phyloP scores from a whole-genome alignment of 2,113 vertebrate species.

The Ctenodactylus gundi region DNA sequence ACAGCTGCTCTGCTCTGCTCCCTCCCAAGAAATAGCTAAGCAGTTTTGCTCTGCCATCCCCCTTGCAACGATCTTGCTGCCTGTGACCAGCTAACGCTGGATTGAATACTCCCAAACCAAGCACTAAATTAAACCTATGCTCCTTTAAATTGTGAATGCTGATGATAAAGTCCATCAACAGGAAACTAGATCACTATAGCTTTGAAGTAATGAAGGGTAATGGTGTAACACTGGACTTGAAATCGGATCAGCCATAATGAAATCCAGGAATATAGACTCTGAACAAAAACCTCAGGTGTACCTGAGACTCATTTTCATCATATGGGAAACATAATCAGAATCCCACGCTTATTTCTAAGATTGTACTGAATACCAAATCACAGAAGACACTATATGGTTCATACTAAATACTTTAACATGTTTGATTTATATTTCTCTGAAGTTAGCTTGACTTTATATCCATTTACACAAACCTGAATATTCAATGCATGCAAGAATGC shows the following conservation, averaged over 20 bases:
- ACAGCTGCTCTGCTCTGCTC: too few relatives aligned
- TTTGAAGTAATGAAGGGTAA: not conserved
- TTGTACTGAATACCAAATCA: not conserved
- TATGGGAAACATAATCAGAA: not conserved
- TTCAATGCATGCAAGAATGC: not conserved
- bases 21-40: too few relatives aligned
- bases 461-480: not conserved
- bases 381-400: not conserved
- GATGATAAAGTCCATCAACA: too few relatives aligned
- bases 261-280: not conserved
- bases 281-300: not conserved
- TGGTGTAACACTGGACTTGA: not conserved
- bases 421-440: not conserved
- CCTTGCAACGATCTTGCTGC: too few relatives aligned
- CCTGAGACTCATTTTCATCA: not conserved
- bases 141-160: too few relatives aligned
- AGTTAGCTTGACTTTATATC: not conserved
- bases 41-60: too few relatives aligned
- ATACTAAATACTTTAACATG: not conserved
- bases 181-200: too few relatives aligned
- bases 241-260: not conserved
- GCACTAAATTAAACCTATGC: too few relatives aligned
- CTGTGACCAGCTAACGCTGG: too few relatives aligned
- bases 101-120: too few relatives aligned
- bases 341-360: not conserved